phyloP scores from a whole-genome alignment of 2,113 vertebrate species.

The Onychorhynchus coronatus region DNA sequence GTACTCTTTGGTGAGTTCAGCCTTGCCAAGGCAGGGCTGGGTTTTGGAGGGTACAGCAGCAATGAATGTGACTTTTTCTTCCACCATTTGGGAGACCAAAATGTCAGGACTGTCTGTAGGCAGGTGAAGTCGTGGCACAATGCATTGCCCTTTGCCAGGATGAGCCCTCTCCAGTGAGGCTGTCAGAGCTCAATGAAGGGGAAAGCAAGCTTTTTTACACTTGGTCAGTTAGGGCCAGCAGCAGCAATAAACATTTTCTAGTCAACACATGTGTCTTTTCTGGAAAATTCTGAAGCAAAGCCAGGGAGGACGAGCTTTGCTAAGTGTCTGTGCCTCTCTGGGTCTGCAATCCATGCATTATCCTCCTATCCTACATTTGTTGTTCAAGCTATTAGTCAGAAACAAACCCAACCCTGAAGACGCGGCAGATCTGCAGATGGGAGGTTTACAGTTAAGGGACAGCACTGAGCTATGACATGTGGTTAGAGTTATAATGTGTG shows the following conservation, averaged over 20 bases:
- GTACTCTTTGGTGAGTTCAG: background rate
- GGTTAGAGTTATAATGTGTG: slow-evolving; percentile 30
- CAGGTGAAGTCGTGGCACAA: background rate
- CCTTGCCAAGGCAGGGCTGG: background rate
- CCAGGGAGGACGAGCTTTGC: background rate
- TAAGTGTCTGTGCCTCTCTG: background rate
- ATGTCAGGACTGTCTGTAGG: background rate
- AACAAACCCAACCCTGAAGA: background rate
- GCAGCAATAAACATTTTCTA: background rate
- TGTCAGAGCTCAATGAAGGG: background rate
- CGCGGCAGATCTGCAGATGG: background rate
- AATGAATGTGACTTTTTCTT: background rate
- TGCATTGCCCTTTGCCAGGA: background rate
- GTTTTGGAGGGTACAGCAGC: background rate
- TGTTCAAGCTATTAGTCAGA: background rate
- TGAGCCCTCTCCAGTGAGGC: background rate
- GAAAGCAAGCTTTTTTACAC: background rate
- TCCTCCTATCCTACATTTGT: background rate
- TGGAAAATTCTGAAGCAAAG: background rate
- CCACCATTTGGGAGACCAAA: background rate
- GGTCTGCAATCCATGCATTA: background rate
- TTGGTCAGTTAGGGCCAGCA: background rate
- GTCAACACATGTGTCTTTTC: background rate
- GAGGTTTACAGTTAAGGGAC: slow-evolving; percentile 44
- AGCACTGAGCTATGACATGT: slow-evolving; percentile 33